Evolutionary conservation across 2,888 invertebrate genomes (phyloP), one percentile per base, ranked within the genome.

Genomic region (Pandemis corylana): DNA sequence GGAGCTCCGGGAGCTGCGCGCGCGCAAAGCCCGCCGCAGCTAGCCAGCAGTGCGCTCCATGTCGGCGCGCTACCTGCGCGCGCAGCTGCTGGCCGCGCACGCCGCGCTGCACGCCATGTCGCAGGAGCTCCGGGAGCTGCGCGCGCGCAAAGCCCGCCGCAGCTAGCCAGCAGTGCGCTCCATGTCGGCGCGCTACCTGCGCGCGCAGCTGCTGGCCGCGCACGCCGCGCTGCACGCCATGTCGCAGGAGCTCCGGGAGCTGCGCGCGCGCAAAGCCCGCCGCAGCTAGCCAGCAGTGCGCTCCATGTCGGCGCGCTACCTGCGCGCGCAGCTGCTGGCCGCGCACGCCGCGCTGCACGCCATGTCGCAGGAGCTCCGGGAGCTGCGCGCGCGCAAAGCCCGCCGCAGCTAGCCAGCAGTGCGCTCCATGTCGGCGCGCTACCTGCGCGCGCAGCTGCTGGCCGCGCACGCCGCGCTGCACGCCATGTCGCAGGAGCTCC

Each of bases 41-140:
- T 44, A 44, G 44, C 44, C 28, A 2, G 2, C 28, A 28, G 28
- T 28, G 28, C 28, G 78, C 41, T 77, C 76, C 64, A 62, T 68
- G 68, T 81, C 80, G 63, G 69, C 80, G 64, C 70, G 73, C 66
- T 80, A 78, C 72, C 84, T 87, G 80, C 83, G 86, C 71, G 78
- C 83, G 68, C 84, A 86, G 81, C 86, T 89, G 81, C 77, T 79
- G 71, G 80, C 83, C 49, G 87, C 89, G 76, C 86, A 81, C 76
- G 83, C 81, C 59, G 82, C 82, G 69, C 76, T 82, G 44, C 81
- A 81, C 63, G 76, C 75, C 41, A 75, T 82, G 42, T 74, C 79
- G 15, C 80, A 77, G 3, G 82, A 85, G 76, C 83, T 83, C 76
- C 79, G 72, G 80, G 82, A 78, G 75, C 78, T 78, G 62, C 51